Evolutionary conservation across 2,888 invertebrate species (phyloP).

Genomic region (Torymus texanus): DNA sequence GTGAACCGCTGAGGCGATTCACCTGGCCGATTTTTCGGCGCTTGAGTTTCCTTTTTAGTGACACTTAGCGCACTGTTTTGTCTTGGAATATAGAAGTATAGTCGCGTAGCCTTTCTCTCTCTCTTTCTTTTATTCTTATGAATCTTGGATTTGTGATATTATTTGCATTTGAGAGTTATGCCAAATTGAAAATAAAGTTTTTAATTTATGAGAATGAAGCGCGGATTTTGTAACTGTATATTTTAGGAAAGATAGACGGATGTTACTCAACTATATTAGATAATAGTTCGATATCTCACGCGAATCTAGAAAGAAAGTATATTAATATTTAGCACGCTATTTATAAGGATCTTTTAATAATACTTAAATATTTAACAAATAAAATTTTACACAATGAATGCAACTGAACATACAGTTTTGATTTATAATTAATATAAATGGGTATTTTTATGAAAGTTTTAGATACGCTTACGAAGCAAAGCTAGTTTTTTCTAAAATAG

Average conservation of each 20-base stretch:
- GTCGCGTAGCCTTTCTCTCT: too few species aligned
- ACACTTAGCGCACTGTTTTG: too few species aligned
- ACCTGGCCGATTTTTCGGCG: constrained; percentile 1
- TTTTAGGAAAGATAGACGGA: constrained; percentile 15
- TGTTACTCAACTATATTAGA: constrained; percentile 29
- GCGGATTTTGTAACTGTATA: constrained; percentile 37
- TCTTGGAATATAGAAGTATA: too few species aligned
- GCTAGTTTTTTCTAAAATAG: too few species aligned
- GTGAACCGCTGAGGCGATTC: neutral
- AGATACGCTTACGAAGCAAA: too few species aligned
- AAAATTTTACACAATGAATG: too few species aligned
- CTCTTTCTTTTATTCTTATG: neutral
- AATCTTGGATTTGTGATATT: neutral
- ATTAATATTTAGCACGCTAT: neutral
- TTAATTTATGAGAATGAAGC: neutral
- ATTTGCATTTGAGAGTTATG: too few species aligned
- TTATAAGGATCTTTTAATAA: neutral
- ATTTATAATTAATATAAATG: too few species aligned
- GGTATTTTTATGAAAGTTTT: too few species aligned
- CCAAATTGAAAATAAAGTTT: too few species aligned
- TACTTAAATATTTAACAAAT: neutral
- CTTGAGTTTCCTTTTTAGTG: neutral
- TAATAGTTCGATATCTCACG: constrained; percentile 16
- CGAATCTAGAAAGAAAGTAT: constrained; percentile 5
- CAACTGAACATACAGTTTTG: too few species aligned